phyloP scores from a whole-genome alignment of 2,797 vertebrate genomes.

The Capromys pilorides region DNA sequence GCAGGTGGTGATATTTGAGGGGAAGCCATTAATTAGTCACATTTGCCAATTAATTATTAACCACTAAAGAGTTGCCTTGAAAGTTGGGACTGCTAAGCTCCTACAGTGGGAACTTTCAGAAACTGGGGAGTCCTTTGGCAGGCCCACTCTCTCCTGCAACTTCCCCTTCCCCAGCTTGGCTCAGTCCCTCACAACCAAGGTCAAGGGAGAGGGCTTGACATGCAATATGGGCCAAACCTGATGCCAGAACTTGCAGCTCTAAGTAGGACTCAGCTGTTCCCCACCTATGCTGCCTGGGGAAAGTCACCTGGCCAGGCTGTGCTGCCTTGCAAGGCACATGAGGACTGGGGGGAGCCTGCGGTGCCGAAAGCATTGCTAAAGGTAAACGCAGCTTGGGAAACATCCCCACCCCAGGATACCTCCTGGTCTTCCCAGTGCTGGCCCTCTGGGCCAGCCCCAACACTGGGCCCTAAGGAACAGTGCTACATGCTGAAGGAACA shows the following conservation, averaged over 20 bases:
- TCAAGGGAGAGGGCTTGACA: background rate
- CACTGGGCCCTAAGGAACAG: background rate
- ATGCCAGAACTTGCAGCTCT: background rate
- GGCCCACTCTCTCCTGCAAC: background rate
- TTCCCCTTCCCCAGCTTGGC: background rate
- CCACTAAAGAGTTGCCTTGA: slow-evolving; percentile 41
- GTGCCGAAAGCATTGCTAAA: background rate
- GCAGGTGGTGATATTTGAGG: background rate
- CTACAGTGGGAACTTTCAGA: background rate
- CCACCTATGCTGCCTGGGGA: no score
- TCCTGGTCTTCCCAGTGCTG: background rate
- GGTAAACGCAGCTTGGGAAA: background rate
- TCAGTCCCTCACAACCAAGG: background rate
- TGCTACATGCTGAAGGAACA: no score
- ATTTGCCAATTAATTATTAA: slow-evolving; percentile 77
- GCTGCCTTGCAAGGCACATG: no score
- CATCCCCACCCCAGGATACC: background rate
- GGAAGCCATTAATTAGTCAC: slow-evolving; percentile 66
- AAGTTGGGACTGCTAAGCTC: background rate
- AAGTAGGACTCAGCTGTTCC: background rate
- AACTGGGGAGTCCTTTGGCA: background rate
- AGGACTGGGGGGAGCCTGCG: background rate
- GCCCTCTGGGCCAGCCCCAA: background rate
- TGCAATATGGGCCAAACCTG: background rate
- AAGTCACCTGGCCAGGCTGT: background rate